Evolutionary conservation across 2,113 vertebrate genomes (phyloP).

Genomic region (Eonycteris spelaea): DNA sequence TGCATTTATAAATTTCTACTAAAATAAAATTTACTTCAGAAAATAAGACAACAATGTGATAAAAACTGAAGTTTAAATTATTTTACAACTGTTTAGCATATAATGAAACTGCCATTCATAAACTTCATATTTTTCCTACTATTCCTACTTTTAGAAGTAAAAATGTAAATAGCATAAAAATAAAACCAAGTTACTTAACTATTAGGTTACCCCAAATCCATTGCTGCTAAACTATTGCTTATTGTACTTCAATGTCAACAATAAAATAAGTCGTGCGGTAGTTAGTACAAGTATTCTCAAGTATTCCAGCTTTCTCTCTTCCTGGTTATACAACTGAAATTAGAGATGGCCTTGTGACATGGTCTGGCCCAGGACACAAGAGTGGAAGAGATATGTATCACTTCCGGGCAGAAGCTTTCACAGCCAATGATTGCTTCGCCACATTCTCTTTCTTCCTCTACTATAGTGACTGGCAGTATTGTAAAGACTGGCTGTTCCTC

Average conservation of each 20-base stretch:
- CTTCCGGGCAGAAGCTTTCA: neutral
- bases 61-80: neutral
- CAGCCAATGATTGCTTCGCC: neutral
- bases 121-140: neutral
- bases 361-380: neutral
- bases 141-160: neutral
- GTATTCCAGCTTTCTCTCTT: neutral
- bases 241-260: neutral
- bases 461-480: neutral
- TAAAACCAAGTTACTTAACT: neutral
- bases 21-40: neutral
- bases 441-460: neutral
- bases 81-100: neutral
- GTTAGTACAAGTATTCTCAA: neutral
- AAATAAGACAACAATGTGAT: neutral
- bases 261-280: neutral
- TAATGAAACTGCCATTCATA: neutral
- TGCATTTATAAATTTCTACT: neutral
- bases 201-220: neutral
- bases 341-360: neutral
- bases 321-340: neutral
- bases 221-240: neutral
- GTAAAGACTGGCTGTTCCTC: neutral
- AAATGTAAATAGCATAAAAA: neutral
- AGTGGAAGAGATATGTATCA: neutral